Evolutionary conservation across 2,888 invertebrate species (phyloP).

Genomic region (Hydroisotoma schaefferi): DNA sequence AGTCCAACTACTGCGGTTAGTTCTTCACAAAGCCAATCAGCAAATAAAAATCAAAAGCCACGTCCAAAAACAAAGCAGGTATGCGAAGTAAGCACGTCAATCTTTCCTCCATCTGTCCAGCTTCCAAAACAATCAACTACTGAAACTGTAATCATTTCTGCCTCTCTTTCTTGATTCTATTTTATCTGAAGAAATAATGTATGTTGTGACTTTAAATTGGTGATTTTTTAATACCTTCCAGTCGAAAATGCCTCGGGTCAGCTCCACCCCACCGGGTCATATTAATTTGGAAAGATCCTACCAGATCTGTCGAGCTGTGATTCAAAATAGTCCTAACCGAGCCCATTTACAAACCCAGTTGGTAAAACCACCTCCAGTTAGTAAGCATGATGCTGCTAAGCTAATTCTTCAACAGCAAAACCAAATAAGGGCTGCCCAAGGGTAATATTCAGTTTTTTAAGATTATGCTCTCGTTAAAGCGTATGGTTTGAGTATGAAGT

Average conservation of each 20-base stretch:
- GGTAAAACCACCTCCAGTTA: constrained; percentile 71
- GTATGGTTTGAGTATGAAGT: background rate
- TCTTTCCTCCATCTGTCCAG: constrained; percentile 17
- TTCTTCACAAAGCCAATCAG: too few species aligned
- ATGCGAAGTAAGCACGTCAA: constrained; percentile 24
- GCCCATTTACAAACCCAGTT: constrained; percentile 80
- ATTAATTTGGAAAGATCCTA: constrained; percentile 91
- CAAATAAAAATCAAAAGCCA: constrained; percentile 36
- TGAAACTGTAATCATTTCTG: constrained; percentile 13
- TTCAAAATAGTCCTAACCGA: constrained; percentile 88
- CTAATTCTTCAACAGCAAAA: constrained; percentile 25
- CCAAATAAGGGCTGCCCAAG: constrained; percentile 17
- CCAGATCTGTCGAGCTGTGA: constrained; percentile 73
- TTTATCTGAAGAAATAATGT: background rate
- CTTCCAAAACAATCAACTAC: constrained; percentile 10
- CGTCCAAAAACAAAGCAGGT: constrained; percentile 44
- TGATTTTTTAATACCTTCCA: too few species aligned
- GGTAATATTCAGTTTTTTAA: constrained; percentile 14
- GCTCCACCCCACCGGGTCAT: constrained; percentile 56
- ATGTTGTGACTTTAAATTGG: background rate
- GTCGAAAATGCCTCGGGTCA: background rate
- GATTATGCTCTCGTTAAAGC: too few species aligned
- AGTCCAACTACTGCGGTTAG: constrained; percentile 28
- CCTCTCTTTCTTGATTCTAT: constrained; percentile 8
- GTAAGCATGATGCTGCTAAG: constrained; percentile 28